Conservation (phyloP, 2,113 vertebrate species). For the Poecilia latipinna region DNA sequence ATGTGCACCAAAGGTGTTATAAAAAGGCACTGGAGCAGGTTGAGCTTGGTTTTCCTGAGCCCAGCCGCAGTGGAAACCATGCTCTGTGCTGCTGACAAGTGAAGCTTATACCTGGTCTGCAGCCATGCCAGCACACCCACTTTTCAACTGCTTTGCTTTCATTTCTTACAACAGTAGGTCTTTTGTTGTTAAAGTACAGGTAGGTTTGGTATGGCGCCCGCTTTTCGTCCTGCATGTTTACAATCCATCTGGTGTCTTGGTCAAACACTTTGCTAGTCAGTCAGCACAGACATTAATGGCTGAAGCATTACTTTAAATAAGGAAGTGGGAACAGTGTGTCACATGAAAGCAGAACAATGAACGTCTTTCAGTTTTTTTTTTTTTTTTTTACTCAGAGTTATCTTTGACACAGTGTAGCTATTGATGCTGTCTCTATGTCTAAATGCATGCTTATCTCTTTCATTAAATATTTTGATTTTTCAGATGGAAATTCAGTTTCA, state of each 20-base stretch:
- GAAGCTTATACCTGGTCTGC: conserved; percentile 62
- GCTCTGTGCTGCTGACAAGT: conserved; percentile 65
- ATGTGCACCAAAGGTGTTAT: conserved; percentile 40
- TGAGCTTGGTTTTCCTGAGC: conserved; percentile 69
- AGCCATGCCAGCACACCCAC: conserved; percentile 58
- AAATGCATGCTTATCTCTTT: conserved; percentile 36
- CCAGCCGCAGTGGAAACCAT: conserved; percentile 59
- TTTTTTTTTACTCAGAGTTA: conserved; percentile 24
- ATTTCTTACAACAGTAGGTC: conserved; percentile 70
- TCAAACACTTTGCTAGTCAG: conserved; percentile 50
- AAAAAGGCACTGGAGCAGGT: conserved; percentile 67
- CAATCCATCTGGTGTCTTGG: conserved; percentile 45
- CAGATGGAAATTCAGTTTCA: conserved; percentile 30
- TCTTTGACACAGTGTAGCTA: conserved; percentile 44
- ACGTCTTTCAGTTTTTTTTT: conserved; percentile 56
- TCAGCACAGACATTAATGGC: conserved; percentile 53
- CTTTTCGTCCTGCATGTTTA: conserved; percentile 53
- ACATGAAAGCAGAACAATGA: conserved; percentile 69
- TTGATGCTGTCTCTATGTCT: conserved; percentile 43
- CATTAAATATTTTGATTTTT: conserved; percentile 18
- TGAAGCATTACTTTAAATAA: conserved; percentile 59
- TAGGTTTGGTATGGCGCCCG: conserved; percentile 33
- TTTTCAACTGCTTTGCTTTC: conserved; percentile 58
- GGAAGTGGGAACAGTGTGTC: conserved; percentile 60
- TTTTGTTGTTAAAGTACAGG: conserved; percentile 67